phyloP scores from a whole-genome alignment of 2,888 invertebrate genomes.

The Plagodis dolabraria region DNA sequence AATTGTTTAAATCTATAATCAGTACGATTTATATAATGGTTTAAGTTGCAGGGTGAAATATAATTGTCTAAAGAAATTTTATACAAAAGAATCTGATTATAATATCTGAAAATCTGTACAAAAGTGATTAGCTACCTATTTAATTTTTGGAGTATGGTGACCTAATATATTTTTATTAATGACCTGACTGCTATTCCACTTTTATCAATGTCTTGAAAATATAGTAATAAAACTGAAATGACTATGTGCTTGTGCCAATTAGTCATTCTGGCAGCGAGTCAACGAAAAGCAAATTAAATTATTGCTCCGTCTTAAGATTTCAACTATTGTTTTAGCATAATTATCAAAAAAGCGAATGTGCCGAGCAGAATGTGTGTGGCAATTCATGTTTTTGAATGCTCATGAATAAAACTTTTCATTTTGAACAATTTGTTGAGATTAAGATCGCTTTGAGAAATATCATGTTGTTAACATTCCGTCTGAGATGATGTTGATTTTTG shows the following conservation, averaged over 20 bases:
- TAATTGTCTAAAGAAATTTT: too few species aligned
- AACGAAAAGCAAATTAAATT: conserved; percentile 73
- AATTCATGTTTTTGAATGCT: conserved; percentile 58
- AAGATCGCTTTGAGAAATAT: conserved; percentile 76
- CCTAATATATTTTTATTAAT: conserved; percentile 55
- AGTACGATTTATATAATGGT: too few species aligned
- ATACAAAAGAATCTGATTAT: too few species aligned
- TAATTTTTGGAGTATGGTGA: conserved; percentile 31
- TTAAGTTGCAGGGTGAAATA: too few species aligned
- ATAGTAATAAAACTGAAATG: conserved; percentile 67
- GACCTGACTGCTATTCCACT: conserved; percentile 47
- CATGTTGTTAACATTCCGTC: conserved; percentile 79
- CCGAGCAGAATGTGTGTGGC: conserved; percentile 41
- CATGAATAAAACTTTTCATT: conserved; percentile 71
- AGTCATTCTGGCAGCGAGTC: conserved; percentile 80
- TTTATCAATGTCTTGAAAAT: conserved; percentile 64
- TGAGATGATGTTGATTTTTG: conserved; percentile 76
- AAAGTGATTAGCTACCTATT: conserved; percentile 21
- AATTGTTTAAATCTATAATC: too few species aligned
- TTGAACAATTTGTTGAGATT: conserved; percentile 78
- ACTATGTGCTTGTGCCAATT: conserved; percentile 67
- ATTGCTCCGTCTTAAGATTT: conserved; percentile 62
- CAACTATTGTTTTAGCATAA: conserved; percentile 70
- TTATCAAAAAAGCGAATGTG: conserved; percentile 63
- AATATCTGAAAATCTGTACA: neutral